Evolutionary conservation across 1,140 invertebrate genomes (phyloP).

Genomic region (Lineus longissimus): DNA sequence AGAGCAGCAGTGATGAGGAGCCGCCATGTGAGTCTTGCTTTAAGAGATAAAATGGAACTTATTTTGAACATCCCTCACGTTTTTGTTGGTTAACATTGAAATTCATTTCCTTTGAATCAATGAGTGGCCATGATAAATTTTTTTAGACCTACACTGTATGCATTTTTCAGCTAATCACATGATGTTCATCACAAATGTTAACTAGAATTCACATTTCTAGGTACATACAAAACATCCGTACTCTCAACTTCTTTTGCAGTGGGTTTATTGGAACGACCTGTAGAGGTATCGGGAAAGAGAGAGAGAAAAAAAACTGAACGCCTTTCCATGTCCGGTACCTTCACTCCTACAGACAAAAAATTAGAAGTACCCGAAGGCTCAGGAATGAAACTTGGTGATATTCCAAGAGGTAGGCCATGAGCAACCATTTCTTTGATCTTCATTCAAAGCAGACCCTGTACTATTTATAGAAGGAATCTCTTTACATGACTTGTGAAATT

Average conservation of each 20-base stretch:
- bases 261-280: conserved; percentile 48
- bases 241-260: conserved; percentile 20
- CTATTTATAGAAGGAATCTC: neutral
- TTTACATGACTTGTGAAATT: neutral
- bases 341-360: conserved; percentile 35
- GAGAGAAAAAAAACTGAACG: conserved; percentile 52
- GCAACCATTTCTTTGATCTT: conserved; percentile 2
- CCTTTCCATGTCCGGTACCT: conserved; percentile 33
- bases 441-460: no score
- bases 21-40: conserved; percentile 27
- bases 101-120: neutral
- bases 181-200: neutral
- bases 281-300: conserved; percentile 43
- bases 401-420: conserved; percentile 39
- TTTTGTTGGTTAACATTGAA: neutral
- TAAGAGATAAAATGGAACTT: neutral
- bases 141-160: no score
- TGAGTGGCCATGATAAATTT: no score
- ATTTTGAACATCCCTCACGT: no score
- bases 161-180: no score
- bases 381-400: conserved; percentile 50
- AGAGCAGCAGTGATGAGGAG: conserved; percentile 20
- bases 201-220: no score
- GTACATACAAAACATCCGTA: neutral
- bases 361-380: conserved; percentile 46